Base-by-base conservation (phyloP, 2,113 vertebrate genomes). In the Proterorhinus semilunaris region DNA sequence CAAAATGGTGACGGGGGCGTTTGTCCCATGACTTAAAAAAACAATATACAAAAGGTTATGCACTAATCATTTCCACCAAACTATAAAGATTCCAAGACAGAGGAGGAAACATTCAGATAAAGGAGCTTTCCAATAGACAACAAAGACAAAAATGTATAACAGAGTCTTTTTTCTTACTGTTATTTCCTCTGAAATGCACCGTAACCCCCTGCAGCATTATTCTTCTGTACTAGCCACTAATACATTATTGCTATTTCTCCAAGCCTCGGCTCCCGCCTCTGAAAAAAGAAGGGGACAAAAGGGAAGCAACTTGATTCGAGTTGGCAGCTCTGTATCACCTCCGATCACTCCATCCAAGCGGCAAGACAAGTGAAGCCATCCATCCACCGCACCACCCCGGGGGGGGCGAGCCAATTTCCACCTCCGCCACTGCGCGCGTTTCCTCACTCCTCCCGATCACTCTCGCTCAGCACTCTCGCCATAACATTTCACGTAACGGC, bases 311-410 rank as follows among this genome's bases (percentile, higher is more conserved):
- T 51, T 70, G 68, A 74, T 82, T 70, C 57, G 42, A 48, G 70
- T 12, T 70, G 81, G 69, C 79, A 64, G 78, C 66, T 77, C 69
- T 45, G 69, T 59, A 75, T 76, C 76, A 83, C 74, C 67, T 78
- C 69, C 27, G 68, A 83, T 88, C 76, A 69, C 36, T 75, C 66
- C 36, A 1, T 69, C 63, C 46, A 11, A 59, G 73, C 69, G 46
- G 52, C 75, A 73, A 82, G 80, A 80, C 12, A 54, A 82, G 83
- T 83, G 85, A 86, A 84, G 83, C 86, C 83, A 88, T 90, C 83
- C 78, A 76, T 79, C 74, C 74, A 69, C 76, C 62, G 57, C 49
- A 12, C 6, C 65, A 65, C 82, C 85, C 78, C 84, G 12, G 58
- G 27, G 87, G 83, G 75, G 27, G 87, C 81, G 75, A 86, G 73